Percentiles rank a stretch among this genome's conserved stretches.
These are phyloP conservation scores for Lynx canadensis DNA, from an alignment of 2,113 vertebrate species.

Conservation along the genomic window DNA sequence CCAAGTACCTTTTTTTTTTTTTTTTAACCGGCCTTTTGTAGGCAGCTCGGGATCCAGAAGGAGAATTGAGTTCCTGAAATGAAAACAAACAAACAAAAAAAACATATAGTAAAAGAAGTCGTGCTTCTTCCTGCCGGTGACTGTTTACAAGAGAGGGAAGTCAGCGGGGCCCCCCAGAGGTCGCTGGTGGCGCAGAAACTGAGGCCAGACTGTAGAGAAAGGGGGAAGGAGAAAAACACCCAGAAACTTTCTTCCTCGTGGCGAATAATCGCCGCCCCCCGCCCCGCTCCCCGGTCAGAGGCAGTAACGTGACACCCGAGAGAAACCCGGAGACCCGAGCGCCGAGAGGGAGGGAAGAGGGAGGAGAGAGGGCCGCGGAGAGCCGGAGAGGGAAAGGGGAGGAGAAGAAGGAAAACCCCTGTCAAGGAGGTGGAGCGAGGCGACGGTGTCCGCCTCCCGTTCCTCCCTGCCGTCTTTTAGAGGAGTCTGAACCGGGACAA, in stretches of 20 bases:
- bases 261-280: background rate
- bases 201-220: constrained; percentile 14
- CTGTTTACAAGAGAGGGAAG: constrained; percentile 56
- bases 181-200: constrained; percentile 79
- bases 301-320: constrained; percentile 76
- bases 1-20: background rate
- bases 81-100: background rate
- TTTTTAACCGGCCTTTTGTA: background rate
- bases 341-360: constrained; percentile 60
- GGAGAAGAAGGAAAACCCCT: constrained; percentile 69
- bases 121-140: background rate
- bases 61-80: constrained; percentile 24
- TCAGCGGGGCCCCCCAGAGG: constrained; percentile 75
- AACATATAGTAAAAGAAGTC: background rate
- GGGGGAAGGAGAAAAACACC: background rate
- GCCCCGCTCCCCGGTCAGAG: constrained; percentile 1
- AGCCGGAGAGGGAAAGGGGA: constrained; percentile 57
- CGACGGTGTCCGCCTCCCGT: constrained; percentile 81
- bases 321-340: constrained; percentile 14
- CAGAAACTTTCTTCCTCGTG: constrained; percentile 76
- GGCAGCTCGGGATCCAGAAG: background rate
- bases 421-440: constrained; percentile 77
- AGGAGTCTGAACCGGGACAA: constrained; percentile 71
- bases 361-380: constrained; percentile 56
- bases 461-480: constrained; percentile 62